Evolutionary conservation across 2,113 vertebrate genomes (phyloP), one percentile per base, ranked within the genome.

Genomic region (Colossoma macropomum): DNA sequence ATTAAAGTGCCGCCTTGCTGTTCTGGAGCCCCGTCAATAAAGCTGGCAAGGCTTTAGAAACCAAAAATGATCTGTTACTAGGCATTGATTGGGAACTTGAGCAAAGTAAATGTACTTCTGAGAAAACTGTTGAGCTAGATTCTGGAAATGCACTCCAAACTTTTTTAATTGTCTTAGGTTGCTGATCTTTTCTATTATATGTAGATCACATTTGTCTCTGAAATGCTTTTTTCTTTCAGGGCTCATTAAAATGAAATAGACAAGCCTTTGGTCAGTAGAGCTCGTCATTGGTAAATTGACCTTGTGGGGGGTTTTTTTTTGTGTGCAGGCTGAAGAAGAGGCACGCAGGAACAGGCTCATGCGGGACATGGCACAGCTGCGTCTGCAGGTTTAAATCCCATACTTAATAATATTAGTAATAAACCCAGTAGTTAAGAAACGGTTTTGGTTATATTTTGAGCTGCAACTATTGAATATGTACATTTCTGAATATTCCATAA

Each of bases 361-460:
- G 98, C 94, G 97, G 27, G 98, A 99, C 83, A 99, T 99, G 98
- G 98, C 98, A 7, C 98, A 99, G 93, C 96, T 99, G 0, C 95
- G 98, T 0, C 94, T 99, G 4, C 97, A 99, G 97, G 98, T 98
- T 80, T 68, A 76, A 60, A 0, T 60, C 65, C 1, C 9, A n/a
- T 13, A 45, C 38, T 45, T 38, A 23, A 69, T 69, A 10, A 34
- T 1, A 10, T 41, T 23, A 34, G 1, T 34, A 34, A 12, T 19
- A 69, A 10, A 23, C 16, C 30, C 65, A 68, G 30, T 21, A 17
- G 5, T 66, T 66, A 0, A 74, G 60, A 38, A n/a, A n/a, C n/a
- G n/a, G n/a, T 38, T 38, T 38, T 38, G 34, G 3, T 38, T 3
- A 38, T 38, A 38, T 38, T 38, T 38, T 4, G 34, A 38, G 3